Base-by-base conservation (phyloP, 2,113 vertebrate species). In the Petrocephalus microphthalmus region DNA sequence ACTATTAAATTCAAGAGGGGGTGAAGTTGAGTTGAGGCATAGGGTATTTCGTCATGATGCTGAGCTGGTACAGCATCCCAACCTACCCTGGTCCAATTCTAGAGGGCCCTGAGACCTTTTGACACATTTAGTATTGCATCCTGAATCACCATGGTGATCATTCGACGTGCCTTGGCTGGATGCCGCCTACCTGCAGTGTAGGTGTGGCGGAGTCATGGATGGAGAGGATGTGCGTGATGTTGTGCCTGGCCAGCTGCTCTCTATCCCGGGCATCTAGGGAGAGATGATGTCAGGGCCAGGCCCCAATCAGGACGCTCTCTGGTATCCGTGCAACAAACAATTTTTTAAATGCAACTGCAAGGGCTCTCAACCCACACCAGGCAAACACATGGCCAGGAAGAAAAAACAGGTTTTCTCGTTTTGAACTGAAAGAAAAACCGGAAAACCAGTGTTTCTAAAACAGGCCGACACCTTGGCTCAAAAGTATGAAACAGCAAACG, bases 141-240 rank as follows among this genome's bases (percentile, higher is more conserved):
- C 15, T 42, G 10, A 13, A 29, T 33, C 25, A n/a, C 25, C 67
- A n/a, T 51, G 10, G 6, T 7, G 19, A 33, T n/a, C 11, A 19
- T 8, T 54, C 17, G 11, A 54, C 2, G 53, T 19, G 13, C 25
- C 33, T 19, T 42, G 11, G 51, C 57, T 29, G 6, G 1, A 88
- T 8, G 19, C 6, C 19, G 90, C 96, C 96, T 95, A 98, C 97
- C 96, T 97, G 96, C 1, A 99, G 90, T 92, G 97, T 94, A 3
- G 98, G 97, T 13, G 97, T 94, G 42, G 97, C 97, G 47, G 95
- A 97, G 91, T 98, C 97, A 20, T 98, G 97, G 90, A 99, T 96
- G 71, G 97, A 97, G 84, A 99, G 95, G 92, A 99, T 96, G 90
- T 98, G 97, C 0, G 97, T 98, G 91, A 99, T 97, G 92, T 99